Evolutionary conservation across 2,113 vertebrate species (phyloP).

Genomic region (Bungarus multicinctus): DNA sequence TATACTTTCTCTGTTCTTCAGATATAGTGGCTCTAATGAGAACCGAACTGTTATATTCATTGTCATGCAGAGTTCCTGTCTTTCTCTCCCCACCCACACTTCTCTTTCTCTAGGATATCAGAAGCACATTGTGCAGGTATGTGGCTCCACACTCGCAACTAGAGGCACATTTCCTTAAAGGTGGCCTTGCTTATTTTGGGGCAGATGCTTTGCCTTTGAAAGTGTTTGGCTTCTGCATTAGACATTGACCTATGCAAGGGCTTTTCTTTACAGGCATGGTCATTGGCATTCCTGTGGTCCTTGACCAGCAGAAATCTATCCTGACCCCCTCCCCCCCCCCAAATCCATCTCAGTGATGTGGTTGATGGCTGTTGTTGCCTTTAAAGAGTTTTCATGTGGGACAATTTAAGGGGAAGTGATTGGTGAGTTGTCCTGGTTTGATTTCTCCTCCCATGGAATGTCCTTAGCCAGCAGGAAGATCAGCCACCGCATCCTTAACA

Average conservation of each 20-base stretch:
- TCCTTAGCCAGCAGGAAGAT: not conserved
- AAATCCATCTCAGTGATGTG: not conserved
- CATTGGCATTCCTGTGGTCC: not conserved
- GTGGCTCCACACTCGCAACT: not conserved
- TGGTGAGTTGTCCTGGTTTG: not conserved
- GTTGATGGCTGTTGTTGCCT: not conserved
- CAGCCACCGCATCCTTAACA: not conserved
- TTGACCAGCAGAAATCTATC: not conserved
- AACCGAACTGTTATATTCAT: not conserved
- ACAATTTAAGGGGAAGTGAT: not conserved
- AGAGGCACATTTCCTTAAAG: not conserved
- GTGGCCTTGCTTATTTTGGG: not conserved
- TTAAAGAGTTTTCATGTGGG: not conserved
- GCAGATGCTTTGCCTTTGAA: not conserved
- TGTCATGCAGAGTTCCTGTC: constrained; percentile 5
- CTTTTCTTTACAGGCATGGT: not conserved
- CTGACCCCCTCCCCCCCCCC: not conserved
- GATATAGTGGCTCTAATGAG: not conserved
- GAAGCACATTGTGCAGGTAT: constrained; percentile 21
- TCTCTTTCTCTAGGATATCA: constrained; percentile 21
- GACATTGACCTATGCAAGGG: not conserved
- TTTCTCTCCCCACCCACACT: not conserved
- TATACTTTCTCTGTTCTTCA: not conserved
- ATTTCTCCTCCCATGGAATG: not conserved
- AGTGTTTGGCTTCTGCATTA: not conserved